Percentiles rank a stretch among this genome's conserved stretches.
These are phyloP conservation scores for Hydraecia micacea DNA, from an alignment of 2,888 invertebrate genomes.

Conservation along the genomic window DNA sequence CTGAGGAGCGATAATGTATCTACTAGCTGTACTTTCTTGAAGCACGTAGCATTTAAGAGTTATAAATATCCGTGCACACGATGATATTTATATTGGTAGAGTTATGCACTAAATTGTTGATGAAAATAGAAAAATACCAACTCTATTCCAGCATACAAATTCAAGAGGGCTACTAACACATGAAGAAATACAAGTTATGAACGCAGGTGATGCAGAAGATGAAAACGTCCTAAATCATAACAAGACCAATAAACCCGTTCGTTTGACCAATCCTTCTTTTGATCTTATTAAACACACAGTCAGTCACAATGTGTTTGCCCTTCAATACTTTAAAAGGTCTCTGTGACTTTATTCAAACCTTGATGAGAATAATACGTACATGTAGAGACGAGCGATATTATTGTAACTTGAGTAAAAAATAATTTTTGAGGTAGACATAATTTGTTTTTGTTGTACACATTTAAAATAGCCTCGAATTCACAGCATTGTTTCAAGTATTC, in stretches of 20 bases:
- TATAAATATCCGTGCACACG: conserved; percentile 52
- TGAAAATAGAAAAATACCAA: conserved; percentile 46
- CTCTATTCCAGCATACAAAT: conserved; percentile 11
- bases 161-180: background rate
- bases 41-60: conserved; percentile 56
- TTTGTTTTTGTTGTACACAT: conserved; percentile 37
- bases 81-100: conserved; percentile 51
- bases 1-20: conserved; percentile 36
- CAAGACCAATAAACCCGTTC: conserved; percentile 40
- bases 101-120: conserved; percentile 48
- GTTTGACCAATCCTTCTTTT: conserved; percentile 53
- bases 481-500: conserved; percentile 52
- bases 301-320: conserved; percentile 53
- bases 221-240: conserved; percentile 29
- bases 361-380: conserved; percentile 47
- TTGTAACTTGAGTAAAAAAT: conserved; percentile 49
- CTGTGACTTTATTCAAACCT: conserved; percentile 61
- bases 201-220: conserved; percentile 20
- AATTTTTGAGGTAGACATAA: conserved; percentile 40
- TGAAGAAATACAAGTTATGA: conserved; percentile 11
- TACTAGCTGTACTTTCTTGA: conserved; percentile 34
- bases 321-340: conserved; percentile 63
- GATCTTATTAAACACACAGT: conserved; percentile 50
- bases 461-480: conserved; percentile 38
- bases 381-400: conserved; percentile 41